Conservation (phyloP, 2,888 invertebrate genomes). For the Euplagia quadripunctaria region DNA sequence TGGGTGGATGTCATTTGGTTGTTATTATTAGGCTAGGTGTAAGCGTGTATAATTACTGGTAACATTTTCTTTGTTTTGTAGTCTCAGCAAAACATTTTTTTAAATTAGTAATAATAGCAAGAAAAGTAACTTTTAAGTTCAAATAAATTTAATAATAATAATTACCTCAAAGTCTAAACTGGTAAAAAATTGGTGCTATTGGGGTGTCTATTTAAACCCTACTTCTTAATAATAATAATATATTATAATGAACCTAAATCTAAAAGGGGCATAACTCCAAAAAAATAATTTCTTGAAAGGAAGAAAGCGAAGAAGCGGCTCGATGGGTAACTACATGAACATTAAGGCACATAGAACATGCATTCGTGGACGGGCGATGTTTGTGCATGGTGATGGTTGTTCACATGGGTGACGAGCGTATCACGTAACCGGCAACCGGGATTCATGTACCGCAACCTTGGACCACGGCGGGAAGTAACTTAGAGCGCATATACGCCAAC, state of each 20-base stretch:
- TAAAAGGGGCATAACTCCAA: constrained; percentile 53
- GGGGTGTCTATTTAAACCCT: background rate
- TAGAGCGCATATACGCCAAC: constrained; percentile 14
- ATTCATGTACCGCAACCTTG: constrained; percentile 28
- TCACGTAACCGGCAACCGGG: constrained; percentile 34
- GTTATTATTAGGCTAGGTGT: constrained; percentile 13
- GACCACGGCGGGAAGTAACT: constrained; percentile 30
- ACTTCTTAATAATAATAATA: constrained; percentile 19
- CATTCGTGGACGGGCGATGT: constrained; percentile 64
- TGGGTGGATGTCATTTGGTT: background rate
- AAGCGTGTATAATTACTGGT: constrained; percentile 35
- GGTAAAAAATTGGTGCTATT: background rate
- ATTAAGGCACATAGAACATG: constrained; percentile 76
- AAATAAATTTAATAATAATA: background rate
- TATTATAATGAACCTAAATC: constrained; percentile 54
- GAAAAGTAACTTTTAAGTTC: background rate
- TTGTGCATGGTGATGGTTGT: constrained; percentile 86
- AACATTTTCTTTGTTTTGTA: background rate
- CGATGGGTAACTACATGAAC: constrained; percentile 71
- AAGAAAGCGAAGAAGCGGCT: constrained; percentile 79
- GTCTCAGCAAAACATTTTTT: background rate
- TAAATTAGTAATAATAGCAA: background rate
- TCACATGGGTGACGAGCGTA: constrained; percentile 55
- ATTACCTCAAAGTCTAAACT: background rate
- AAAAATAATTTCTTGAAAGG: constrained; percentile 59